Base-by-base conservation (phyloP, 2,888 invertebrate genomes). In the Cataglyphis rosenhaueri region DNA sequence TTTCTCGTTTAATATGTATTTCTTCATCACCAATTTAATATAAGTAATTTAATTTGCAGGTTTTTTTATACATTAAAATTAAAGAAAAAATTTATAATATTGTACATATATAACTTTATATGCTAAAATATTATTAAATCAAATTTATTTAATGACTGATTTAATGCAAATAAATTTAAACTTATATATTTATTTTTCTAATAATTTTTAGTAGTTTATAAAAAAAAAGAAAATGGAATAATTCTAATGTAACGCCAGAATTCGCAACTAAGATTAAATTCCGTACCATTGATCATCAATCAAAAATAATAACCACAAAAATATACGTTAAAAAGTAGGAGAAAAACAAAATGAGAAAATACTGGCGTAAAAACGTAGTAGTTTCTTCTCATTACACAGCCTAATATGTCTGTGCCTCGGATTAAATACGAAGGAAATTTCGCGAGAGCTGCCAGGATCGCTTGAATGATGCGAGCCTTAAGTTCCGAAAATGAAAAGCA, bases 401-500 rank as follows among this genome's bases (percentile, higher is more conserved):
- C 59, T 68, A 70, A 76, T 76, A 76, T 66, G 76, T 66, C 66
- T 59, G 32, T 21, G 44, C 32, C 44, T 59, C 59, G 62, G 71
- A 79, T 79, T 70, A 79, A 79, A 44, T 68, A 65, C 48, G 71
- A 70, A 57, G 57, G 57, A 70, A 79, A 59, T 79, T 70, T 70
- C 59, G 41, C 71, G 44, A 66, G 55, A 76, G 25, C 76, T 76
- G 76, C 76, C 66, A 55, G 71, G n/a, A 44, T 32, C 73, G 73
- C 71, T 82, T 75, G 66, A 74, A 81, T 52, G 73, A 86, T 70
- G 74, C 75, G 59, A 76, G 41, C 61, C 38, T 82, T 79, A 78
- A 87, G 82, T 88, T 88, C 73, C 68, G 44, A 83, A 52, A 83
- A 85, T 71, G 84, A 76, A 52, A 84, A 61, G 78, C 61, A 44